Evolutionary conservation across 2,888 invertebrate genomes (phyloP).

Genomic region (Trachelus troglodyta): DNA sequence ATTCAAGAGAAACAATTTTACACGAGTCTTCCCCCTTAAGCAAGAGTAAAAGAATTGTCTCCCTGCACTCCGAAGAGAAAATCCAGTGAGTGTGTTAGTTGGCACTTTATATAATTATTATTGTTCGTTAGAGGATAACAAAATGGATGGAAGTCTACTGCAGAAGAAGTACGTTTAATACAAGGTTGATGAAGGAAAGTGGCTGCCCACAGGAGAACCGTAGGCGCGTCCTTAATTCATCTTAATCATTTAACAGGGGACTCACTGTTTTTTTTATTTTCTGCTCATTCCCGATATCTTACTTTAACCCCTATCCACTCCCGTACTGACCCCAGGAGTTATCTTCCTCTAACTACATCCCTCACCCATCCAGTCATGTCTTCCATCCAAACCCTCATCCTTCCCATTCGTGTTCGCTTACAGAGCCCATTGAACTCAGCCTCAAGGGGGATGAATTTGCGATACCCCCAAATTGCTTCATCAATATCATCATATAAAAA

Average conservation of each 20-base stretch:
- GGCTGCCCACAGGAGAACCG: too few species aligned
- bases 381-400: not conserved
- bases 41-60: too few species aligned
- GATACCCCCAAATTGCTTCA: not conserved
- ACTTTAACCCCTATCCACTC: too few species aligned
- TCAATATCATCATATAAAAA: not conserved
- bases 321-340: too few species aligned
- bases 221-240: constrained; percentile 27
- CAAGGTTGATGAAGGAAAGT: too few species aligned
- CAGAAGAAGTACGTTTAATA: too few species aligned
- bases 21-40: too few species aligned
- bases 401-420: constrained; percentile 18
- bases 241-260: constrained; percentile 21
- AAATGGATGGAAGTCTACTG: too few species aligned
- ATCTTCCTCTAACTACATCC: not conserved
- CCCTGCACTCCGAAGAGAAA: too few species aligned
- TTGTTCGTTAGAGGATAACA: not conserved
- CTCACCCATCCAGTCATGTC: not conserved
- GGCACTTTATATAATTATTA: not conserved
- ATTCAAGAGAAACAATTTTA: too few species aligned
- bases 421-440: constrained; percentile 20
- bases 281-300: not conserved
- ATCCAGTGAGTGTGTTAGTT: too few species aligned
- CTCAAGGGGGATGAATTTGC: constrained; percentile 2
- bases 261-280: not conserved